Percentiles rank a stretch among this genome's conserved stretches.
Conservation (phyloP, 2,113 vertebrate genomes). For the Glaucidium brasilianum region DNA sequence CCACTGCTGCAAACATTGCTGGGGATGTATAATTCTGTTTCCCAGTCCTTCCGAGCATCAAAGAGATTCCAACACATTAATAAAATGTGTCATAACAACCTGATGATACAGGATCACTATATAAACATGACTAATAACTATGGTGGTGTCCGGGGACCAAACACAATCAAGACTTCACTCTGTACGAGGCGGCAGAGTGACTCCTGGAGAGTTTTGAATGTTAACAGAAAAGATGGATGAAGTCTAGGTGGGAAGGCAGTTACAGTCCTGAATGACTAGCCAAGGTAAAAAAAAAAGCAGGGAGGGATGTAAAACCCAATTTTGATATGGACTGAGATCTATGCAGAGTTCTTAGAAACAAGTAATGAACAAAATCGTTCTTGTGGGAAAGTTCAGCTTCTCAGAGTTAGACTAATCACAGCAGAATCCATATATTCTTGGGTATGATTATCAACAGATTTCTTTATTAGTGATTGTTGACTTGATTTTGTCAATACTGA, state of each 20-base stretch:
- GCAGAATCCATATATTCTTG: background rate
- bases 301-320: background rate
- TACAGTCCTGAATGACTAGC: background rate
- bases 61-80: background rate
- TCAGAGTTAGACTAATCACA: background rate
- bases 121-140: background rate
- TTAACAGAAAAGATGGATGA: background rate
- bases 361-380: background rate
- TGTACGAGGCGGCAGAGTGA: background rate
- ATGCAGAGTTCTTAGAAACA: background rate
- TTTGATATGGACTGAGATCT: background rate
- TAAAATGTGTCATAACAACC: background rate
- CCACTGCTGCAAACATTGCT: background rate
- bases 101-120: background rate
- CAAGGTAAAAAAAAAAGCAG: background rate
- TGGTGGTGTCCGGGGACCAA: background rate
- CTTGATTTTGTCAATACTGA: background rate
- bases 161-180: background rate
- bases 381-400: background rate
- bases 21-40: background rate
- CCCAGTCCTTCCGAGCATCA: background rate
- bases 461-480: background rate
- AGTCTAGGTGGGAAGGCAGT: background rate
- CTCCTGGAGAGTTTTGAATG: background rate
- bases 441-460: background rate